Base-by-base conservation (phyloP, 2,888 invertebrate genomes). In the Stenichneumon culpator region DNA sequence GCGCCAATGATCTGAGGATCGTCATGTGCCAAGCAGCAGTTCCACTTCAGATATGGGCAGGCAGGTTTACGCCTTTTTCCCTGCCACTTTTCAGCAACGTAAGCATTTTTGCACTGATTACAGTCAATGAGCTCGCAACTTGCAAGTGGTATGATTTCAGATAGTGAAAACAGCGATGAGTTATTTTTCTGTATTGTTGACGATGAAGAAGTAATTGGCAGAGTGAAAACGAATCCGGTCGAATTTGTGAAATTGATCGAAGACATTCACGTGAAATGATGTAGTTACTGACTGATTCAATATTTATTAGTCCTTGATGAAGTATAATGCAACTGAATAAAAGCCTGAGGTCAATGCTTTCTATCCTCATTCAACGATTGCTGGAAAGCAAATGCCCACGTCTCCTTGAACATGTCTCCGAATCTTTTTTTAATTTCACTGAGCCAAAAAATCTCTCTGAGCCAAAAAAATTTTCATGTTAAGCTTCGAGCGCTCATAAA, bases 1-100 rank as follows among this genome's bases (percentile, higher is more conserved):
- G 83, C 6, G 82, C 80, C 14, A 80, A 25, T 28, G 67, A 47
- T 7, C 32, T 83, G n/a, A 78, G 75, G 25, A 67, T 87, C 19
- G 65, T 87, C n/a, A 84, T 77, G n/a, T 70, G 36, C 32, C 69
- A 82, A 39, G 28, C 82, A 11, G 63, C 72, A 39, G 54, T 70
- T 47, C 82, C 72, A 54, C 52, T 52, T 19, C 19, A 19, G 7
- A 52, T 52, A 52, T 19, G 52, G 52, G 52, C 52, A 5, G 88
- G 88, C 67, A 87, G 80, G 47, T 88, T 89, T 22, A 88, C 60
- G 16, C 52, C 79, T 5, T 73, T 88, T 9, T 87, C 87, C 19
- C 52, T 22, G 19, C 7, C 19, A 3, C 54, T 54, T 22, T 54
- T 54, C 25, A 25, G 57, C 57, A 14, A 25, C 25, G 57, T 57